Base-by-base conservation (phyloP, 1,140 invertebrate genomes). In the Brachionus calyciflorus region DNA sequence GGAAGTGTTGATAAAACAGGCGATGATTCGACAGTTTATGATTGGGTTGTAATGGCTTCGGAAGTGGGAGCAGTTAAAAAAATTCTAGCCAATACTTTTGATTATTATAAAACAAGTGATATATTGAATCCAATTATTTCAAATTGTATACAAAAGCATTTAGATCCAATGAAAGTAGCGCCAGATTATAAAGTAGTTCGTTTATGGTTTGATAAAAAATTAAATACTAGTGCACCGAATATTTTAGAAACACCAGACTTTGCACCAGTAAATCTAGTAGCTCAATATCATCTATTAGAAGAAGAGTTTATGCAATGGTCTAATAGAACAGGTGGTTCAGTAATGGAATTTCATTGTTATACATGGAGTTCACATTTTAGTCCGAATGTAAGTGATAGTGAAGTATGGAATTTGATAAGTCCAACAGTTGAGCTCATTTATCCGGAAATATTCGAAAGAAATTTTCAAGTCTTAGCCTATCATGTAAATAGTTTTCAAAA, bases 281-380 rank as follows among this genome's bases (percentile, higher is more conserved):
- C 70, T 46, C 77, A 78, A 46, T 76, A 76, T 55, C 77, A 78
- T 51, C 40, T 33, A 41, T 68, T 78, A n/a, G 77, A 76, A 49
- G 37, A 78, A n/a, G 77, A 78, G 28, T 76, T 44, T 65, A 60
- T 44, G n/a, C 21, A n/a, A 4, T 78, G 77, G 77, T 70, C 77
- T 30, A 37, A 41, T 2, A 60, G 63, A 40, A 78, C 69, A 9
- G 70, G 70, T 21, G 77, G 77, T 46, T 78, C 77, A 21, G 70
- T 78, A 21, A 60, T 78, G 0, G 77, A 78, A 55, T 78, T 76
- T 65, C 77, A 78, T 40, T 57, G 73, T 19, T 76, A 78, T 26
- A 63, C 44, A 37, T 78, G 77, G 77, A 48, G 49, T 17, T 19
- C 30, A 0, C 12, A 30, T n/a, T 73, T 73, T 73, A 41, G 46